These are phyloP conservation scores for Branchellion lobata DNA, from an alignment of 2,888 invertebrate species.

Conservation along the genomic window DNA sequence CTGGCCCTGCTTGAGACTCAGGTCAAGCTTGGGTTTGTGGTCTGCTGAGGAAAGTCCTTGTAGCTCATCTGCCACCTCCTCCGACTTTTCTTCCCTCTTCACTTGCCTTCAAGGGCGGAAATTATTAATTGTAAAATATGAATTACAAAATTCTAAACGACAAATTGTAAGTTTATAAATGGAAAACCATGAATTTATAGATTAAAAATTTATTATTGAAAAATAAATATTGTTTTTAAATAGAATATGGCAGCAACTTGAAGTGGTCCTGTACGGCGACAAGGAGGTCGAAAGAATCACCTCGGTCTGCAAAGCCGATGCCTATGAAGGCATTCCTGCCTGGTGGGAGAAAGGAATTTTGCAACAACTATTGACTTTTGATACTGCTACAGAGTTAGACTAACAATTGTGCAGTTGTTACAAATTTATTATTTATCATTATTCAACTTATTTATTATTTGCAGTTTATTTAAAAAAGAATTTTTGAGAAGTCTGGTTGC, in stretches of 20 bases:
- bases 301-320: constrained; percentile 92
- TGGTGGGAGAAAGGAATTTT: constrained; percentile 49
- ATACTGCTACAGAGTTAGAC: neutral
- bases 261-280: constrained; percentile 97
- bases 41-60: constrained; percentile 60
- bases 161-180: no score
- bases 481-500: no score
- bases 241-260: constrained; percentile 66
- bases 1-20: constrained; percentile 97
- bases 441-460: neutral
- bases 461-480: neutral
- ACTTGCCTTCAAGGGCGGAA: constrained; percentile 55
- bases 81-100: constrained; percentile 67
- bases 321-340: constrained; percentile 83
- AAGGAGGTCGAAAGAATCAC: constrained; percentile 97
- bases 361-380: neutral
- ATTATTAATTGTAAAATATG: neutral
- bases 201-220: no score
- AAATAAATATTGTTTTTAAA: neutral
- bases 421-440: no score
- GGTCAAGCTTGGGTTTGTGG: constrained; percentile 77
- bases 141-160: neutral
- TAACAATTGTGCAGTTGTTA: no score
- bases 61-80: constrained; percentile 59
- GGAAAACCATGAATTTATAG: no score